Conservation (phyloP, 2,888 invertebrate species). For the Onthophagus sagittarius region DNA sequence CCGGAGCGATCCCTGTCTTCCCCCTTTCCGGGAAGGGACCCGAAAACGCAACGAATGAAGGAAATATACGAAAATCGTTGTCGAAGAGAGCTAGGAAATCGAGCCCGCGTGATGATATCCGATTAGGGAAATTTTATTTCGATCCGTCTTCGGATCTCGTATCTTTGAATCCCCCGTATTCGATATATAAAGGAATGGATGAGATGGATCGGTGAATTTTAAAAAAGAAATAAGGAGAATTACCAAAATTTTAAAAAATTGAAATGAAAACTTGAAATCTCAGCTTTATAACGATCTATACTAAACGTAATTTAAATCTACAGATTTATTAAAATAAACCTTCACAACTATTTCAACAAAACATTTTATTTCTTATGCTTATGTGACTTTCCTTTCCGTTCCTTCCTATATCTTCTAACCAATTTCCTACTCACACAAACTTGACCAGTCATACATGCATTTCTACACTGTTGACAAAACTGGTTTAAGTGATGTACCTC, state of each 20-base stretch:
- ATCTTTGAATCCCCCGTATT: neutral
- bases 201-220: too few relatives aligned
- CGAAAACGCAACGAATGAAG: neutral
- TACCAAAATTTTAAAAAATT: too few relatives aligned
- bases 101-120: neutral
- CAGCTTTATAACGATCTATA: too few relatives aligned
- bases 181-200: neutral
- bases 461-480: slow-evolving; percentile 9
- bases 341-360: too few relatives aligned
- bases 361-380: neutral
- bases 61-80: too few relatives aligned
- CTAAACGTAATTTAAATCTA: too few relatives aligned
- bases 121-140: neutral
- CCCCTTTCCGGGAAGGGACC: neutral
- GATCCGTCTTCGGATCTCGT: neutral
- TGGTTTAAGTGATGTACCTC: neutral
- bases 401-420: slow-evolving; percentile 4
- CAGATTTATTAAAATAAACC: too few relatives aligned
- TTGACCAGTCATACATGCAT: slow-evolving; percentile 1
- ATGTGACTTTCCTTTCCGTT: neutral
- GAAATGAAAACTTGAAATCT: too few relatives aligned
- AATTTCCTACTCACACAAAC: neutral
- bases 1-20: neutral
- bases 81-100: neutral
- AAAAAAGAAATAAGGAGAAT: too few relatives aligned